Conservation (phyloP, 2,888 invertebrate genomes). For the Cataglyphis rosenhaueri region DNA sequence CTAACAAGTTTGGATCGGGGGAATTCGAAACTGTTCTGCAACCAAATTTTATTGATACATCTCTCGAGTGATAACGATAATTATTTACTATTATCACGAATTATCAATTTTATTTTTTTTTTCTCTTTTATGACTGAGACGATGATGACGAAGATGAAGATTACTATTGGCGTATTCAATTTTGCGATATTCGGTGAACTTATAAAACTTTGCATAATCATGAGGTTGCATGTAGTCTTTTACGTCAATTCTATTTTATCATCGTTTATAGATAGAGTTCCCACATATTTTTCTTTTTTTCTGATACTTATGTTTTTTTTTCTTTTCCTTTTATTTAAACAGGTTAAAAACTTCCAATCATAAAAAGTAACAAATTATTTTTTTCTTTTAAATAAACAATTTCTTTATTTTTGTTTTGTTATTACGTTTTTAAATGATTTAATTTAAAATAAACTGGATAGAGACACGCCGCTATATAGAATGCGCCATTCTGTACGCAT, state of each 20-base stretch:
- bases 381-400: background rate
- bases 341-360: background rate
- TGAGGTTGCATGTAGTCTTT: constrained; percentile 75
- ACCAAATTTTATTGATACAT: constrained; percentile 49
- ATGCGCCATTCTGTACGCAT: background rate
- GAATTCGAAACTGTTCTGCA: constrained; percentile 38
- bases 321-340: background rate
- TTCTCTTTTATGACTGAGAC: background rate
- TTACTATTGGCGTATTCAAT: constrained; percentile 29
- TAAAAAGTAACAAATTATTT: background rate
- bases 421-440: background rate
- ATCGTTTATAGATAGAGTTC: background rate
- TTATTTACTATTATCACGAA: constrained; percentile 19
- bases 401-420: background rate
- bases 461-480: background rate
- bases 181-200: constrained; percentile 75
- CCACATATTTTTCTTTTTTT: background rate
- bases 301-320: background rate
- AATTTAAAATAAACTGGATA: background rate
- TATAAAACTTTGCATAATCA: constrained; percentile 80
- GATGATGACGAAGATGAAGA: constrained; percentile 11
- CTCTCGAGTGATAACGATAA: constrained; percentile 57
- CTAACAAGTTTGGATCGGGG: constrained; percentile 4
- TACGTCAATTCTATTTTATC: constrained; percentile 13
- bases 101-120: constrained; percentile 49